A percentile compares a stretch with the other conserved stretches of the same genome.
Evolutionary conservation across 2,888 invertebrate species (phyloP).

Genomic region (Luperina nickerlii): DNA sequence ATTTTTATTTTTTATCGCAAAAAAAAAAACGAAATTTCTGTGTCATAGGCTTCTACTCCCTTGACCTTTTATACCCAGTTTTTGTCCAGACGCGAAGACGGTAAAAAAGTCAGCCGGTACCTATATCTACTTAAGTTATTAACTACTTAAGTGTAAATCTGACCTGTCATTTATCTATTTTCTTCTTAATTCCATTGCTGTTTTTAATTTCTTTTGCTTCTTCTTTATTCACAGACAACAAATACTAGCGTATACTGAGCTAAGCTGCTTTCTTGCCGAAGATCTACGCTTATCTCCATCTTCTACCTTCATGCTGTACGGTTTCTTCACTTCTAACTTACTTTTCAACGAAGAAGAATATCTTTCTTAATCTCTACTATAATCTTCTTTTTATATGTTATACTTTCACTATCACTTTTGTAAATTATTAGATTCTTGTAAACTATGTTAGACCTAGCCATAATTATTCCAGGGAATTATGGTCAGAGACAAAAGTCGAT

Average conservation of each 20-base stretch:
- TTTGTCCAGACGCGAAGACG: no score
- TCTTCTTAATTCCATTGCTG: neutral
- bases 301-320: constrained; percentile 17
- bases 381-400: neutral
- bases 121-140: no score
- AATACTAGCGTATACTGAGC: constrained; percentile 30
- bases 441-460: neutral
- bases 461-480: neutral
- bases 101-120: no score
- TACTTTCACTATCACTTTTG: neutral
- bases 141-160: no score
- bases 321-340: constrained; percentile 33
- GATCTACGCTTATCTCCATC: constrained; percentile 32
- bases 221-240: constrained; percentile 40
- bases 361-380: constrained; percentile 1
- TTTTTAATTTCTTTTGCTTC: neutral
- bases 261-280: constrained; percentile 40
- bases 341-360: constrained; percentile 20
- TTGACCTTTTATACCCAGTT: no score
- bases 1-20: no score
- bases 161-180: neutral
- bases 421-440: neutral
- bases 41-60: no score
- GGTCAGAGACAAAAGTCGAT: neutral
- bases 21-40: no score